phyloP scores from a whole-genome alignment of 2,888 invertebrate species.

The Cyclophora punctaria region DNA sequence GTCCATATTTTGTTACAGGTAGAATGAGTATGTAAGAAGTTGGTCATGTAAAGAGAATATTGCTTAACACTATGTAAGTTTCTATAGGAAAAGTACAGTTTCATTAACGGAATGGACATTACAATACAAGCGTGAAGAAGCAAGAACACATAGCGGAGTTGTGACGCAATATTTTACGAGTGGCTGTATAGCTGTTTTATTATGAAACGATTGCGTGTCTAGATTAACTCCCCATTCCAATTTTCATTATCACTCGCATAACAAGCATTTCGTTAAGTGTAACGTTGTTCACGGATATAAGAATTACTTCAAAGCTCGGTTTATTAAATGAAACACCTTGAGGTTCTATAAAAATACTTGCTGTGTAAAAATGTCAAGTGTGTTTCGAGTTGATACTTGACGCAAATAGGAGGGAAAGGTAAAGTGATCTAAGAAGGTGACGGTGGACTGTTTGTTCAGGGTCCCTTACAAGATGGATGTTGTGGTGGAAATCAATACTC shows the following conservation, averaged over 20 bases:
- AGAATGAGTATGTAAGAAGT: too few species aligned
- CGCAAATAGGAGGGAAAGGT: conserved; percentile 25
- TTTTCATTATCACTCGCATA: conserved; percentile 23
- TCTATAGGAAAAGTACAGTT: conserved; percentile 4
- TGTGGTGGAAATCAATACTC: too few species aligned
- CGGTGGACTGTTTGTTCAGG: too few species aligned
- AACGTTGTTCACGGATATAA: not conserved
- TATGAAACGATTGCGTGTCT: conserved; percentile 28
- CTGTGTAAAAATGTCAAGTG: conserved; percentile 18
- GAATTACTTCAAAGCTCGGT: conserved; percentile 2
- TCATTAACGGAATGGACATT: conserved; percentile 16
- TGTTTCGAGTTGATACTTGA: conserved; percentile 11
- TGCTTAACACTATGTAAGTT: too few species aligned
- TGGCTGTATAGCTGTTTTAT: conserved; percentile 10
- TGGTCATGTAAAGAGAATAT: too few species aligned
- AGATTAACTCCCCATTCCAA: conserved; percentile 18
- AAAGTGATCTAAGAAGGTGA: too few species aligned
- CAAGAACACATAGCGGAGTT: not conserved
- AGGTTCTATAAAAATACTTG: conserved; percentile 5
- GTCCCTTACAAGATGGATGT: too few species aligned
- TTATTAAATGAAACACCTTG: conserved; percentile 1
- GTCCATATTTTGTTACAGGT: too few species aligned
- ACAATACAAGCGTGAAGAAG: conserved; percentile 5
- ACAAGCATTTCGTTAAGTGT: conserved; percentile 10
- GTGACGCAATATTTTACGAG: conserved; percentile 13